Base-by-base conservation (phyloP, 2,888 invertebrate species). In the Galeruca laticollis region DNA sequence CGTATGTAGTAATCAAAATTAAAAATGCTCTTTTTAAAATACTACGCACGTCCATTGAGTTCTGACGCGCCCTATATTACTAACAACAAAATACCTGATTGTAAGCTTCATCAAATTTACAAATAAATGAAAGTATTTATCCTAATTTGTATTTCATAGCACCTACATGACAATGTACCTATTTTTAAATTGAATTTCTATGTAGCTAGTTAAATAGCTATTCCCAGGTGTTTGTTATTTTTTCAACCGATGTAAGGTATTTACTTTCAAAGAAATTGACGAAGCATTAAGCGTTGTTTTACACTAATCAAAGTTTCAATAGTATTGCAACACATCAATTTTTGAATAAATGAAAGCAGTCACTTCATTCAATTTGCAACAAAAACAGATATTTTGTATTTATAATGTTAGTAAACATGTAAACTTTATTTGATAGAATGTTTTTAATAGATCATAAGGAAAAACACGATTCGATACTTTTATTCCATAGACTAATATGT, bases 221-320 rank as follows among this genome's bases (percentile, higher is more conserved):
- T 47, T 18, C 18, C 47, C 47, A 47, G 15, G 47, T 18, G 9
- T 47, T 8, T 18, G 9, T 37, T 37, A 37, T 11, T 37, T 37
- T 37, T 37, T 37, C 13, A 37, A 37, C 47, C 47, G 15, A 47
- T 47, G 47, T 52, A n/a, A 52, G 31, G 31, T 54, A 54, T 54
- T 54, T 31, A n/a, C 54, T 54, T 54, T 31, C 54, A 54, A 54
- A 31, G 54, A 54, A 54, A 15, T 54, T 54, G 26, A n/a, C 54
- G 54, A 54, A 31, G 54, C 54, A 31, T 54, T 54, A 54, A 54
- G 54, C 26, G 54, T 54, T n/a, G 11, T 31, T 54, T 47, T 47
- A 47, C 18, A 47, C 9, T 47, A 18, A 47, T 47, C 47, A 47
- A 47, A 15, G 47, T 47, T 47, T 9, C 2, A 37, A 9, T 37